Evolutionary conservation across 1,140 invertebrate genomes (phyloP).

Genomic region (Ladona fulva): DNA sequence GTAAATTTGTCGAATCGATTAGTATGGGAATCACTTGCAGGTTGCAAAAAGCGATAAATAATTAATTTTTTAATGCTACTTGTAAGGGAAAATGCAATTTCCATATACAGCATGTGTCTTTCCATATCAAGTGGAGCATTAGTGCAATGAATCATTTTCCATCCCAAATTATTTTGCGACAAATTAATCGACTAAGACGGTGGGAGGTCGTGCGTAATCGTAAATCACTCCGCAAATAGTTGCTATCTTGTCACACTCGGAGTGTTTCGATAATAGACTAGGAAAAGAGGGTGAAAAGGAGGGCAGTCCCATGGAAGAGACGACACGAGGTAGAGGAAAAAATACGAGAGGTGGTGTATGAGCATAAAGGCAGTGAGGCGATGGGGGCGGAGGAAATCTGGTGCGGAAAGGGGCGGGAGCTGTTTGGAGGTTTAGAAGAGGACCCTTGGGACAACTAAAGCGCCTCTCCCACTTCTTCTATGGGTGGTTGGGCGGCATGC

Average conservation of each 20-base stretch:
- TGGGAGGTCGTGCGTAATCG: not conserved
- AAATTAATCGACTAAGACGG: not conserved
- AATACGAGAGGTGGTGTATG: not conserved
- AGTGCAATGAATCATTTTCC: no score
- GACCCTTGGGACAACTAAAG: constrained; percentile 1
- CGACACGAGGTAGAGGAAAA: not conserved
- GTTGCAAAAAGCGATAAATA: no score
- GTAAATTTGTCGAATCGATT: no score
- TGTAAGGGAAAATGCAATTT: no score
- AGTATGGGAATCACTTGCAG: no score
- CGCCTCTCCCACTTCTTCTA: not conserved
- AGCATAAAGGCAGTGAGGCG: not conserved
- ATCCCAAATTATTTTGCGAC: no score
- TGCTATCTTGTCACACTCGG: not conserved
- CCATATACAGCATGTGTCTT: no score
- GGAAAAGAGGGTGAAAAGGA: no score
- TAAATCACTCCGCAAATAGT: not conserved
- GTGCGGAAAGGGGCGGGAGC: not conserved
- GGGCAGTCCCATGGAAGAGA: not conserved
- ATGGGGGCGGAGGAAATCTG: not conserved
- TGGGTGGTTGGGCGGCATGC: not conserved
- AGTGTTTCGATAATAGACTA: not conserved
- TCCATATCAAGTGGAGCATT: no score
- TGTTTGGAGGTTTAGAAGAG: not conserved
- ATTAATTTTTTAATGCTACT: no score